Conservation (phyloP, 2,797 vertebrate genomes). For the Masticophis lateralis region DNA sequence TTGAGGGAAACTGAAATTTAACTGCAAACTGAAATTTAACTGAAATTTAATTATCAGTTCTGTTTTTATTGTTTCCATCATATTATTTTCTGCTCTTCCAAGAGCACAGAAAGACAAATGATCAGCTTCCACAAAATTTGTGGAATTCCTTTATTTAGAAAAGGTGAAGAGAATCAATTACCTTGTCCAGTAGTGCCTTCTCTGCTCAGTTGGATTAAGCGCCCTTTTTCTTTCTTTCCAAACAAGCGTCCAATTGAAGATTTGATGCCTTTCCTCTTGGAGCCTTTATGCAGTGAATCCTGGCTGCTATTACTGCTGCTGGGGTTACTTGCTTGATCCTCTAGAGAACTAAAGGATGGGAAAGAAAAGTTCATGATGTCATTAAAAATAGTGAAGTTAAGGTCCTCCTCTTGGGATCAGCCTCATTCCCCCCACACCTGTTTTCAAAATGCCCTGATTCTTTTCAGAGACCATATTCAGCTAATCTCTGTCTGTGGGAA, state of each 20-base stretch:
- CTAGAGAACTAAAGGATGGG: constrained; percentile 64
- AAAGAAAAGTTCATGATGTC: constrained; percentile 50
- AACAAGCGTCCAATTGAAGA: constrained; percentile 93
- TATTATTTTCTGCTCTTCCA: neutral
- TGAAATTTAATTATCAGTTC: neutral
- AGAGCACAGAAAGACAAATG: neutral
- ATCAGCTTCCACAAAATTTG: neutral
- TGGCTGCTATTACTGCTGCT: constrained; percentile 78
- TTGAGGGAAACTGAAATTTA: neutral
- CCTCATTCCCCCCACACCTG: neutral
- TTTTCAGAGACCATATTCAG: neutral
- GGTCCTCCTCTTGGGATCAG: neutral
- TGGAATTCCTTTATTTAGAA: neutral
- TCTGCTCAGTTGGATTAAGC: constrained; percentile 82
- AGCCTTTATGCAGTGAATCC: constrained; percentile 78
- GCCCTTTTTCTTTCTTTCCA: constrained; percentile 93
- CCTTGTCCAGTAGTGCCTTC: constrained; percentile 78
- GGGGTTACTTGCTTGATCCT: constrained; percentile 74
- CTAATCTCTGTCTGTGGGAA: neutral
- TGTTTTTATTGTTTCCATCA: neutral
- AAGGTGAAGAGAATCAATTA: constrained; percentile 55
- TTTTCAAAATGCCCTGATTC: neutral
- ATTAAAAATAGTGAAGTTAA: neutral
- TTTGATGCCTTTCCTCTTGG: constrained; percentile 94
- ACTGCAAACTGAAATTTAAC: neutral